Conservation (phyloP, 1,140 invertebrate species). For the Pantala flavescens region DNA sequence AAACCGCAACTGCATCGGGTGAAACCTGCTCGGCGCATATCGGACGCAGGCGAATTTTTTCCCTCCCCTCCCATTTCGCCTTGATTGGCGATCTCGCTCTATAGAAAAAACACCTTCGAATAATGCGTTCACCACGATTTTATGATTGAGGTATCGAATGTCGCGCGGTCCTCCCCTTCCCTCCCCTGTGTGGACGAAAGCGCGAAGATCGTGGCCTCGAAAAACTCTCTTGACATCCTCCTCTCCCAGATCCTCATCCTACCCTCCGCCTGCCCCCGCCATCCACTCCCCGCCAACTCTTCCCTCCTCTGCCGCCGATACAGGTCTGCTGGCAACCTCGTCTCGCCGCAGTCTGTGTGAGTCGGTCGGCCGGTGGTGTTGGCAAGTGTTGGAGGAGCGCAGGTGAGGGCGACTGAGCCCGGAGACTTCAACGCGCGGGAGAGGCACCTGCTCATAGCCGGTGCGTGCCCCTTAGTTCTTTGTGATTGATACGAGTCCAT, state of each 20-base stretch:
- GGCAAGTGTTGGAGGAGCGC: background rate
- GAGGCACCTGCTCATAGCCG: background rate
- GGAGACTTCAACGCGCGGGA: background rate
- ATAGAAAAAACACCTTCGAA: too few relatives aligned
- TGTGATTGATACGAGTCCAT: background rate
- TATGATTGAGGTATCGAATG: background rate
- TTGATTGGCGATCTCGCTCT: too few relatives aligned
- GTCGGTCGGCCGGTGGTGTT: background rate
- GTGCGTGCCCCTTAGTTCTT: background rate
- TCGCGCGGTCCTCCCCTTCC: background rate
- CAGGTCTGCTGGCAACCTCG: background rate
- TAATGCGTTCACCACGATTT: background rate
- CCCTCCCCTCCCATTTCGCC: too few relatives aligned
- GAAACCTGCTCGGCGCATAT: too few relatives aligned
- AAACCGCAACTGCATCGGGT: too few relatives aligned
- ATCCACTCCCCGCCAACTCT: too few relatives aligned
- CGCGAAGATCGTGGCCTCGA: slow-evolving; percentile 5
- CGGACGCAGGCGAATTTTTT: too few relatives aligned
- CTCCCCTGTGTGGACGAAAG: background rate
- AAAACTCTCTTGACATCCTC: background rate
- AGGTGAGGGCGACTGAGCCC: background rate
- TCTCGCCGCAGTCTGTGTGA: slow-evolving; percentile 2
- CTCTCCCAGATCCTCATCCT: background rate
- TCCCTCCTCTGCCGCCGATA: background rate
- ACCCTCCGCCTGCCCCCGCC: too few relatives aligned